A percentile compares a stretch with the other conserved stretches of the same genome.
These are phyloP conservation scores for Radopholus similis DNA, from an alignment of 1,140 invertebrate species.

Conservation along the genomic window DNA sequence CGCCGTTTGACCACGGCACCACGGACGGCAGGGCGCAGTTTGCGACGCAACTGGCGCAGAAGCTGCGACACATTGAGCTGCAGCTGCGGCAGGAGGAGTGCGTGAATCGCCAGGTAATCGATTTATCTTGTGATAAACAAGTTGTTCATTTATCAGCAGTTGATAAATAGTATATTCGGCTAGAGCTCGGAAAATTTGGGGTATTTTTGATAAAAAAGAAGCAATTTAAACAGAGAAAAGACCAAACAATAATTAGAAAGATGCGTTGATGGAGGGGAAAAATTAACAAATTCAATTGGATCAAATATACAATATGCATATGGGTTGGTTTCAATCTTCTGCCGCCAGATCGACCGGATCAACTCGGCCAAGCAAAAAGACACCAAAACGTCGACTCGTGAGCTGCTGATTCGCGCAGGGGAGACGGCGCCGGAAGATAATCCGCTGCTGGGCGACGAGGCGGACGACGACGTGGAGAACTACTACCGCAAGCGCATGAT, in stretches of 20 bases:
- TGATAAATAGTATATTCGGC: too few species aligned
- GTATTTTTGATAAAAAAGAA: too few species aligned
- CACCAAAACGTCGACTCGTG: conserved; percentile 15
- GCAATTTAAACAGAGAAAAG: too few species aligned
- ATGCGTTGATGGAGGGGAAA: too few species aligned
- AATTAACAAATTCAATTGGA: too few species aligned
- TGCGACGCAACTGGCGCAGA: conserved; percentile 33
- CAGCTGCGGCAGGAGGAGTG: conserved; percentile 10
- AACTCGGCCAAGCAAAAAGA: conserved; percentile 14
- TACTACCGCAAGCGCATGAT: conserved; percentile 9
- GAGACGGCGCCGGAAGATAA: background rate
- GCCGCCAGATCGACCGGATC: conserved; percentile 13
- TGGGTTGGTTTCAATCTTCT: too few species aligned
- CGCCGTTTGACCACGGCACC: conserved; percentile 33
- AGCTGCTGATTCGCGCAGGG: background rate
- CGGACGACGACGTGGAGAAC: conserved; percentile 21
- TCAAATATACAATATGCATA: too few species aligned
- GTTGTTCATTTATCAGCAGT: too few species aligned
- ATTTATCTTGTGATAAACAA: too few species aligned
- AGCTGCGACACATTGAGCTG: conserved; percentile 20
- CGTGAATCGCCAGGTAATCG: background rate
- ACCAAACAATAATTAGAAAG: too few species aligned
- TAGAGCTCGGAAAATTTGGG: too few species aligned
- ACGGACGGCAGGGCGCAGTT: conserved; percentile 32
- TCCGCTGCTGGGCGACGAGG: background rate